Evolutionary conservation across 2,113 vertebrate species (phyloP), one percentile per base, ranked within the genome.

Genomic region (Cynoglossus semilaevis): DNA sequence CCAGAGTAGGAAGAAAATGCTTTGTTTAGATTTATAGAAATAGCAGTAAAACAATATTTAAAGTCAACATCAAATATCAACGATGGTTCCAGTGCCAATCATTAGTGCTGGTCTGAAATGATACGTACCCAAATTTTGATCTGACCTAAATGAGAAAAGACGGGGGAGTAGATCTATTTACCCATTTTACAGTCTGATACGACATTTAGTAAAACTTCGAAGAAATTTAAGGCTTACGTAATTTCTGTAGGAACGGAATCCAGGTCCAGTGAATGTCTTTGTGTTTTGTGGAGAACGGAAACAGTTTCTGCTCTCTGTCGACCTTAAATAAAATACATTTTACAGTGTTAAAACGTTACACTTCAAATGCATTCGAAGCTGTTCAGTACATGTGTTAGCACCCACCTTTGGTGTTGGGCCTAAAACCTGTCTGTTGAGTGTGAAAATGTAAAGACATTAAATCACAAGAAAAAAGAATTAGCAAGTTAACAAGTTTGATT

Each of bases 181-280:
- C 74, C 18, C 38, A 41, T 55, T 14, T 55, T 0, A 7, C 16
- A 8, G 29, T 1, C 0, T 0, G 4, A 22, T 7, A 45, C 47
- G 1, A 43, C 0, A 15, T 3, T 29, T n/a, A n/a, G n/a, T 9
- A 38, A 1, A 36, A 19, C 17, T 6, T 4, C 9, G 12, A 5
- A 58, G 22, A 19, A 48, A 44, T 38, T 0, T 49, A 58, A 42
- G 11, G 10, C 29, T 5, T 14, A 84, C 84, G 79, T 79, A 40
- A 42, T 62, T 15, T 72, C 66, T 35, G 57, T 8, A 1, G 58
- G 18, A 9, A 74, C 59, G 50, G 67, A 72, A 16, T 91, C 88
- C 56, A 88, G 59, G 71, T 90, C 88, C 61, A 88, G 59, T 15
- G 80, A 91, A 34, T 57, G 67, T 41, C 79, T 81, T 4, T 72